Conservation (phyloP, 2,797 vertebrate genomes). For the Pogoniulus pusillus region DNA sequence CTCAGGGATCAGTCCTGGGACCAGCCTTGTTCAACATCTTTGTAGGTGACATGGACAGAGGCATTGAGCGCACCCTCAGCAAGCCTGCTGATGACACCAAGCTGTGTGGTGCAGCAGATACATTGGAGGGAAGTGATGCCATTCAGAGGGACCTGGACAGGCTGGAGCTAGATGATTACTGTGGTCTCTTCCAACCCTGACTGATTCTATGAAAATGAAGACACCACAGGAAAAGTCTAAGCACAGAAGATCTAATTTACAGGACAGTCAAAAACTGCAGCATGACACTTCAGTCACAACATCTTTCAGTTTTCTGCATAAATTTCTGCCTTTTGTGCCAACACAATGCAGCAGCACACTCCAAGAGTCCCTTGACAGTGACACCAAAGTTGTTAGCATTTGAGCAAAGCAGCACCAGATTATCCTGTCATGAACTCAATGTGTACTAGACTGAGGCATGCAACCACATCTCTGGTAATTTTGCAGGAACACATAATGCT, state of each 20-base stretch:
- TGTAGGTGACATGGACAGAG: too few species aligned
- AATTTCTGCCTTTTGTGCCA: not conserved
- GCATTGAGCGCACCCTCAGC: too few species aligned
- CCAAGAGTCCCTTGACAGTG: rapidly evolving
- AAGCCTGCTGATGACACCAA: too few species aligned
- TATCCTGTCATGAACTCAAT: not conserved
- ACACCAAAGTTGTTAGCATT: rapidly evolving
- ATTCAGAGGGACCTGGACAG: too few species aligned
- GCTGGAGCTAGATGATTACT: too few species aligned
- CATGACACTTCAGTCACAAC: not conserved
- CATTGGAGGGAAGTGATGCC: too few species aligned
- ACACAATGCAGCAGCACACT: not conserved
- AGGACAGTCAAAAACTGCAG: not conserved
- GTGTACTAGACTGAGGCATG: not conserved
- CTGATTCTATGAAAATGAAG: too few species aligned
- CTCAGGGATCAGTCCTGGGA: too few species aligned
- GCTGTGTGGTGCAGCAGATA: too few species aligned
- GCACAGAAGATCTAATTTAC: not conserved
- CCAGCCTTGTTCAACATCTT: too few species aligned
- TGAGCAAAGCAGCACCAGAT: not conserved
- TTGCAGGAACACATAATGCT: not conserved
- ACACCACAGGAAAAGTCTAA: not conserved
- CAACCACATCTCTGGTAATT: not conserved
- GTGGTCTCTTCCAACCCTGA: too few species aligned
- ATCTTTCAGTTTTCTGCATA: not conserved